phyloP scores from a whole-genome alignment of 2,888 invertebrate species.

The Drosophila dives region DNA sequence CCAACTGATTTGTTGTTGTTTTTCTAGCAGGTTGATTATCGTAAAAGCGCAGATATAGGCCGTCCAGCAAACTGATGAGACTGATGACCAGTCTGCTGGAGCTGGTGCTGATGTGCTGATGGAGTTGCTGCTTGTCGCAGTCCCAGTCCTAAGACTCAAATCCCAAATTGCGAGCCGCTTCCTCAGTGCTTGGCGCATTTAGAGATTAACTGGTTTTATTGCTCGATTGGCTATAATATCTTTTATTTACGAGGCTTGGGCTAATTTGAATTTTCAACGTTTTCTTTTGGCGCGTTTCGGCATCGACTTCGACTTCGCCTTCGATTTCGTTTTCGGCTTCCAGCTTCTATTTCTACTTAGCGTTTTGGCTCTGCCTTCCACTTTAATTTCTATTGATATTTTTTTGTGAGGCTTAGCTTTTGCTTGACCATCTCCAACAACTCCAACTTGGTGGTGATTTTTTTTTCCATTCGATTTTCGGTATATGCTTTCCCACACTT shows the following conservation, averaged over 20 bases:
- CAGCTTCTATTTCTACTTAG: constrained; percentile 45
- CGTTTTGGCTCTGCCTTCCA: constrained; percentile 54
- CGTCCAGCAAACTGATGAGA: constrained; percentile 32
- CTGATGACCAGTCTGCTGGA: background rate
- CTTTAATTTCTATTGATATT: constrained; percentile 75
- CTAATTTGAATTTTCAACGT: constrained; percentile 84
- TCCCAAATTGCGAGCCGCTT: constrained; percentile 36
- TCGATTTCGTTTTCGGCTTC: constrained; percentile 17
- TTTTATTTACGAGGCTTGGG: constrained; percentile 83
- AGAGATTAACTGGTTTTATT: constrained; percentile 82
- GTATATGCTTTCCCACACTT: constrained; percentile 82
- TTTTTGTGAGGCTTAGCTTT: constrained; percentile 51
- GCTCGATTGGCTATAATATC: constrained; percentile 82
- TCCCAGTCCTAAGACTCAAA: constrained; percentile 3
- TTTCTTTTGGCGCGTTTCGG: constrained; percentile 73
- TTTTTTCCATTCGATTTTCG: constrained; percentile 45
- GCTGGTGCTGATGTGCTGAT: constrained; percentile 28
- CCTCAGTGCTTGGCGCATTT: constrained; percentile 67
- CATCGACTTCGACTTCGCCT: constrained; percentile 28
- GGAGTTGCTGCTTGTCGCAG: constrained; percentile 44
- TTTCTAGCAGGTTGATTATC: constrained; percentile 66
- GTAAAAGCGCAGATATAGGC: constrained; percentile 66
- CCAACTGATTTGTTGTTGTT: constrained; percentile 49
- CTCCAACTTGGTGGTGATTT: constrained; percentile 53
- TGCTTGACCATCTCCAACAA: constrained; percentile 62